Percentiles rank a stretch among this genome's conserved stretches.
These are phyloP conservation scores for Athetis lepigone DNA, from an alignment of 2,888 invertebrate species.

Conservation along the genomic window DNA sequence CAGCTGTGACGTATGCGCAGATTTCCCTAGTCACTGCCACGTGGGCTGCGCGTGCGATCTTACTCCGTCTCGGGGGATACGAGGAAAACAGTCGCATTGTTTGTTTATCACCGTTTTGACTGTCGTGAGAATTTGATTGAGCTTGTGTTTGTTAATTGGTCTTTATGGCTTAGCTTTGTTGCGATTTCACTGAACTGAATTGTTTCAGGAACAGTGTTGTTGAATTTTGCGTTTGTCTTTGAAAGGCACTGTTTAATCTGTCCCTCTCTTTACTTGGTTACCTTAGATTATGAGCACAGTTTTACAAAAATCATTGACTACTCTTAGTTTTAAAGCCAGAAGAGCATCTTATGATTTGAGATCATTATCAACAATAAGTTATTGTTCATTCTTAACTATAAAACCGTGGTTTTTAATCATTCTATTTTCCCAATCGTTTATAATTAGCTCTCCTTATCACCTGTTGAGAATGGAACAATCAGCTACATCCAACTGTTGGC, in stretches of 20 bases:
- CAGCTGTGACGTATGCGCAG: slow-evolving; percentile 43
- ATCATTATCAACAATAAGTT: not conserved
- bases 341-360: not conserved
- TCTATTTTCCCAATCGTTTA: slow-evolving; percentile 3
- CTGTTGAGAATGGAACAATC: slow-evolving; percentile 14
- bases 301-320: not conserved
- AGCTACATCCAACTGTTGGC: slow-evolving; percentile 30
- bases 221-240: not conserved
- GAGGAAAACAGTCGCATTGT: slow-evolving; percentile 34
- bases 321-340: not conserved
- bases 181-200: slow-evolving; percentile 5
- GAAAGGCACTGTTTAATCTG: not conserved
- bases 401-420: not conserved
- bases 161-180: not conserved
- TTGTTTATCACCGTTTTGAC: slow-evolving; percentile 37
- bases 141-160: slow-evolving; percentile 6
- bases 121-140: slow-evolving; percentile 23
- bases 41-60: slow-evolving; percentile 43
- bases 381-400: not conserved
- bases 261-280: not conserved
- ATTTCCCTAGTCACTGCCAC: slow-evolving; percentile 54
- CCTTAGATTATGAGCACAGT: not conserved
- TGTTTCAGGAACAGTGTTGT: not conserved
- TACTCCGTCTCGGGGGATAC: slow-evolving; percentile 11
- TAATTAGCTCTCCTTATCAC: slow-evolving; percentile 28